These are phyloP conservation scores for Pseudopodoces humilis DNA, from an alignment of 2,113 vertebrate species.

Conservation along the genomic window DNA sequence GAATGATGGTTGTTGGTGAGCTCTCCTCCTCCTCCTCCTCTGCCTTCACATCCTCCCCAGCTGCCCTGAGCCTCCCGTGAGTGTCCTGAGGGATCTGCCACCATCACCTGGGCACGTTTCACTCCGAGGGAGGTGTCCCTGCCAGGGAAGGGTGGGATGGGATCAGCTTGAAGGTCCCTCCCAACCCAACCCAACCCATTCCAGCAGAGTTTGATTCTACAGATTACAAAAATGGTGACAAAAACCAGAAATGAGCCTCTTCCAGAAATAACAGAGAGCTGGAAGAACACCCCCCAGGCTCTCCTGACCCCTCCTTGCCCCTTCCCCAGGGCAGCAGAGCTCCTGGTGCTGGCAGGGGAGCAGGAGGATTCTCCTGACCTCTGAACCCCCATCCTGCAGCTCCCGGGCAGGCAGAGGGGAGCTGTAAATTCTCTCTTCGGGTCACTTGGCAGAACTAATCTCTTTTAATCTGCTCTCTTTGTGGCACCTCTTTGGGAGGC, in stretches of 20 bases:
- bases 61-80: fast-evolving
- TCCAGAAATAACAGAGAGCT: fast-evolving
- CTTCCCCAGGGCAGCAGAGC: not conserved
- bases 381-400: not conserved
- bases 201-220: not conserved
- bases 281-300: too few relatives aligned
- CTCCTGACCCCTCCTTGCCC: fast-evolving
- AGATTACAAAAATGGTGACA: fast-evolving
- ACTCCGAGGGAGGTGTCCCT: fast-evolving
- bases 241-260: not conserved
- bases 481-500: conserved; percentile 25
- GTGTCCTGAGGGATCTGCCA: fast-evolving
- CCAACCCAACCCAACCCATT: not conserved
- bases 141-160: not conserved
- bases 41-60: fast-evolving
- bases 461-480: conserved; percentile 45
- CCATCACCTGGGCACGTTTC: fast-evolving
- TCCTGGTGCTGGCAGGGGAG: not conserved
- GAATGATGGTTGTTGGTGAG: too few relatives aligned
- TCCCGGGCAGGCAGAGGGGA: fast-evolving
- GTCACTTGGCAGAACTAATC: conserved; percentile 49
- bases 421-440: not conserved
- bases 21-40: not conserved
- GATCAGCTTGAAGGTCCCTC: not conserved
- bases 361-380: not conserved